Percentiles rank a stretch among this genome's conserved stretches.
Evolutionary conservation across 1,140 invertebrate genomes (phyloP).

Genomic region (Leptopilina boulardi): DNA sequence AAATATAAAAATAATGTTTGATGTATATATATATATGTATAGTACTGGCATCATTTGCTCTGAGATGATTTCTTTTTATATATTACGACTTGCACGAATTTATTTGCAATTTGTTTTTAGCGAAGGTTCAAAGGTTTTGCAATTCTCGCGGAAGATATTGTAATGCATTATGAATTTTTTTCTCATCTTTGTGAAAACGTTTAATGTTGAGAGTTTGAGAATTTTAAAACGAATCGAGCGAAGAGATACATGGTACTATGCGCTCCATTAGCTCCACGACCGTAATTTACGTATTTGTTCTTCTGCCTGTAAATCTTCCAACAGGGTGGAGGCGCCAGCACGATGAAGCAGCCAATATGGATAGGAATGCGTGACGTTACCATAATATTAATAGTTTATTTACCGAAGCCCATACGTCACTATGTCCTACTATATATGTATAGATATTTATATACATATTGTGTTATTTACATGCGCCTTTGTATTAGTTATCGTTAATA

Average conservation of each 20-base stretch:
- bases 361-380: slow-evolving; percentile 76
- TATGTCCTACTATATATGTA: slow-evolving; percentile 54
- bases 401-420: slow-evolving; percentile 74
- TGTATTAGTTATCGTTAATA: slow-evolving; percentile 64
- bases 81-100: background rate
- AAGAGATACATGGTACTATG: slow-evolving; percentile 7
- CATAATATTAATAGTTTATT: slow-evolving; percentile 77
- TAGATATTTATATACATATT: no score
- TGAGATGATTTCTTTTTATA: background rate
- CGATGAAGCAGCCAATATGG: slow-evolving; percentile 72
- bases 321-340: slow-evolving; percentile 63
- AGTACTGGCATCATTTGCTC: background rate
- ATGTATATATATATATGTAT: background rate
- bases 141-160: background rate
- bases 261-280: slow-evolving; percentile 67
- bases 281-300: slow-evolving; percentile 76
- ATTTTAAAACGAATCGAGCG: slow-evolving; percentile 42
- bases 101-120: slow-evolving; percentile 4
- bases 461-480: slow-evolving; percentile 32
- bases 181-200: slow-evolving; percentile 20
- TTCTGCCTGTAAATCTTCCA: slow-evolving; percentile 73
- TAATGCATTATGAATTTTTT: background rate
- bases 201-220: no score
- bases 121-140: slow-evolving; percentile 6
- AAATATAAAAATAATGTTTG: no score